Evolutionary conservation across 1,140 invertebrate species (phyloP), one percentile per base, ranked within the genome.

Genomic region (Drosophila kikkawai): DNA sequence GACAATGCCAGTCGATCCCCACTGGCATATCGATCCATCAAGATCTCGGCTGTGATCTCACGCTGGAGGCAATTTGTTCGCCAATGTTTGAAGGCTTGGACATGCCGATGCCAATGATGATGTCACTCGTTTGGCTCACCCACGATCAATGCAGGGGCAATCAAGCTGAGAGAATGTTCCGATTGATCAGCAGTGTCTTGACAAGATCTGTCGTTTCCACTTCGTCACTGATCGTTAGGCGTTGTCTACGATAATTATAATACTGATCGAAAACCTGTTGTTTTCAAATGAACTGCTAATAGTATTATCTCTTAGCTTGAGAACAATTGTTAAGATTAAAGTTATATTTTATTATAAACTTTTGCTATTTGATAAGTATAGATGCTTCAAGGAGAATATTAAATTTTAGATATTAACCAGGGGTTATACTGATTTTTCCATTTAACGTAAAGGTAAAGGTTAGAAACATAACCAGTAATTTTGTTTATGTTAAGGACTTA

Each of bases 121-220:
- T 71, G 69, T 71, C 69, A 73, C 51, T 48, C 22, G 66, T 41
- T 58, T 73, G 67, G 51, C 69, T 58, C 69, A 71, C 66, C 69
- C 66, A 71, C 47, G 41, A 47, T 29, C 36, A 7, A 26, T 42
- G 13, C 36, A 32, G 17, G 34, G 17, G 22, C 53, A 41, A 64
- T 64, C 55, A 42, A n/a, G 61, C 15, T 17, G 29, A 65, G 29
- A 65, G 56, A 51, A 37, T 36, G 60, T 26, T 71, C 26, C 39
- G 42, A 47, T 56, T 41, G 69, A 70, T 73, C 66, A 48, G 36
- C 66, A 36, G 29, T n/a, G 53, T 34, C 51, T 37, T 58, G 51
- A 71, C 66, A 71, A 58, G 42, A 73, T 15, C 69, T 68, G 47
- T 67, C 47, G 15, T 17, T 44, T 22, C 32, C 63, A 63, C 19